A percentile compares a stretch with the other conserved stretches of the same genome.
These are phyloP conservation scores for Notothenia rossii DNA, from an alignment of 2,113 vertebrate genomes.

Conservation along the genomic window DNA sequence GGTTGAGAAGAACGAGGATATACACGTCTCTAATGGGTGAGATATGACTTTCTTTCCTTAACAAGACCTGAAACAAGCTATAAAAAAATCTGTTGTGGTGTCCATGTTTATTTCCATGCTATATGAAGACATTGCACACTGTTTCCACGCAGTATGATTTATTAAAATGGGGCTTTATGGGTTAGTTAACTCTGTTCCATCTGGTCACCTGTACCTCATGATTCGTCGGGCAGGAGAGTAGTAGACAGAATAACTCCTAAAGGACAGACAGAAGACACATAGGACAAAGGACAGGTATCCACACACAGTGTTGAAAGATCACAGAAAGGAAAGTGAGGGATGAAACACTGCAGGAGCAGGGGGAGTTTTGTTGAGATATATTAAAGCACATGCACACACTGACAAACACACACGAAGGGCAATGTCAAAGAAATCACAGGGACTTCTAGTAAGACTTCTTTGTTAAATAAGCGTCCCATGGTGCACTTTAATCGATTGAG, in stretches of 20 bases:
- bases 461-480: neutral
- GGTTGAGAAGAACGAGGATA: neutral
- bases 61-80: neutral
- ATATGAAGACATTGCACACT: constrained; percentile 16
- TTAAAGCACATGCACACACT: constrained; percentile 29
- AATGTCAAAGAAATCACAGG: neutral
- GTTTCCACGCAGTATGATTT: constrained; percentile 42
- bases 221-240: constrained; percentile 74
- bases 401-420: neutral
- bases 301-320: constrained; percentile 53
- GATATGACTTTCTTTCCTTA: constrained; percentile 12
- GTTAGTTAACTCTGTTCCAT: constrained; percentile 52
- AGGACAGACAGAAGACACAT: constrained; percentile 64
- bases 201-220: constrained; percentile 80
- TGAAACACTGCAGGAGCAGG: neutral
- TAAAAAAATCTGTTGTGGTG: constrained; percentile 18
- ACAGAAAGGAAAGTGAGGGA: constrained; percentile 46
- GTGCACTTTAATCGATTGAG: constrained; percentile 24
- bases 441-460: neutral
- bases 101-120: constrained; percentile 9
- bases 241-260: constrained; percentile 82
- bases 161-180: constrained; percentile 52
- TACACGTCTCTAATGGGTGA: constrained; percentile 5
- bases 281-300: constrained; percentile 66
- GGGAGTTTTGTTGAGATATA: neutral